Percentiles rank a stretch among this genome's conserved stretches.
Conservation (phyloP, 2,113 vertebrate genomes). For the Rana temporaria region DNA sequence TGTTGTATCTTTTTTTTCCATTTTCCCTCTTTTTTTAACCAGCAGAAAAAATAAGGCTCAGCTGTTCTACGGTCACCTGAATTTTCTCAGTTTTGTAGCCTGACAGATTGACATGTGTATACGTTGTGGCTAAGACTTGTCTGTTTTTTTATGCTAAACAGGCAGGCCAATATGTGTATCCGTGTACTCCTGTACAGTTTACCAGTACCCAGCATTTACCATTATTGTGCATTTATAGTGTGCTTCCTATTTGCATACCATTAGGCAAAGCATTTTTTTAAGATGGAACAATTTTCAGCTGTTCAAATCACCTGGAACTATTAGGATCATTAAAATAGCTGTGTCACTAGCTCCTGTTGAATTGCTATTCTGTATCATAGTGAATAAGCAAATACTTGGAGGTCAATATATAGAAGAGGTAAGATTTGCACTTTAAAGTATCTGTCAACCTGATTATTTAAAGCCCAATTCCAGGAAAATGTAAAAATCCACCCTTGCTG, state of each 20-base stretch:
- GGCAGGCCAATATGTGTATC: constrained; percentile 74
- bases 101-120: constrained; percentile 79
- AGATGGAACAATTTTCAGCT: too few relatives aligned
- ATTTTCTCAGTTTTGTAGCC: constrained; percentile 75
- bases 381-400: too few relatives aligned
- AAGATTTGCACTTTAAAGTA: too few relatives aligned
- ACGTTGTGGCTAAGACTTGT: constrained; percentile 80
- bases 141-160: constrained; percentile 82
- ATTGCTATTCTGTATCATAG: too few relatives aligned
- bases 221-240: constrained; percentile 70
- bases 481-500: too few relatives aligned
- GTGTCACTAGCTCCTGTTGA: too few relatives aligned
- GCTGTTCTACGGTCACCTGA: constrained; percentile 63
- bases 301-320: too few relatives aligned
- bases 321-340: too few relatives aligned
- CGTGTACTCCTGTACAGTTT: constrained; percentile 65
- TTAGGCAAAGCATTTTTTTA: too few relatives aligned
- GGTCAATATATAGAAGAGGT: too few relatives aligned
- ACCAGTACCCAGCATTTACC: constrained; percentile 40
- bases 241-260: constrained; percentile 17
- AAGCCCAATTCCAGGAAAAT: too few relatives aligned
- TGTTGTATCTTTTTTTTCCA: constrained; percentile 43
- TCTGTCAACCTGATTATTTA: too few relatives aligned
- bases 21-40: constrained; percentile 5
- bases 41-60: constrained; percentile 21